phyloP scores from a whole-genome alignment of 2,797 vertebrate genomes.

The Anguilla pacifica region DNA sequence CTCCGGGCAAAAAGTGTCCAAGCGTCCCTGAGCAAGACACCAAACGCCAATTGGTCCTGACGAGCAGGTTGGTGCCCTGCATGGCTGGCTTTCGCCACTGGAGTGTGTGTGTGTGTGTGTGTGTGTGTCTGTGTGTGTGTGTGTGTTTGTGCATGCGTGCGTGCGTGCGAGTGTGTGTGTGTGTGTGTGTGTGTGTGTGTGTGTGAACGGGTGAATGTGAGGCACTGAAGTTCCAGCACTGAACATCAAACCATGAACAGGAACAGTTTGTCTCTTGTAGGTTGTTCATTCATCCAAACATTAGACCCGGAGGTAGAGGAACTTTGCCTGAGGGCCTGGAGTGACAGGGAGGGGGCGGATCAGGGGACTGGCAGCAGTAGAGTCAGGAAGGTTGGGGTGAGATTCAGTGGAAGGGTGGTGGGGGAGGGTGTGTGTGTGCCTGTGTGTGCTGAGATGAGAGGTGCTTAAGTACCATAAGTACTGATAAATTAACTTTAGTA shows the following conservation, averaged over 20 bases:
- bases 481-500: neutral
- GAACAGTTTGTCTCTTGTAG: neutral
- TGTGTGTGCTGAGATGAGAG: neutral
- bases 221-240: neutral
- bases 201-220: no score
- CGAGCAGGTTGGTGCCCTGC: no score
- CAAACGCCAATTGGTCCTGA: no score
- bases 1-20: no score
- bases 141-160: no score
- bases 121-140: no score
- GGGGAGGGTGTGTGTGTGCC: neutral
- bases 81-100: neutral
- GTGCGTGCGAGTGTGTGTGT: no score
- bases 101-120: no score
- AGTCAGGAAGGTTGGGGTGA: neutral
- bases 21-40: no score
- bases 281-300: neutral
- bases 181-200: no score
- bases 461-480: neutral
- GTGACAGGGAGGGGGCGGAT: neutral
- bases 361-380: neutral
- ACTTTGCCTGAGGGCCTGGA: neutral
- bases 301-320: neutral
- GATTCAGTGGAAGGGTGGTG: neutral
- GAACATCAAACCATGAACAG: neutral